Conservation (phyloP, 2,797 vertebrate species). For the Champsocephalus gunnari region DNA sequence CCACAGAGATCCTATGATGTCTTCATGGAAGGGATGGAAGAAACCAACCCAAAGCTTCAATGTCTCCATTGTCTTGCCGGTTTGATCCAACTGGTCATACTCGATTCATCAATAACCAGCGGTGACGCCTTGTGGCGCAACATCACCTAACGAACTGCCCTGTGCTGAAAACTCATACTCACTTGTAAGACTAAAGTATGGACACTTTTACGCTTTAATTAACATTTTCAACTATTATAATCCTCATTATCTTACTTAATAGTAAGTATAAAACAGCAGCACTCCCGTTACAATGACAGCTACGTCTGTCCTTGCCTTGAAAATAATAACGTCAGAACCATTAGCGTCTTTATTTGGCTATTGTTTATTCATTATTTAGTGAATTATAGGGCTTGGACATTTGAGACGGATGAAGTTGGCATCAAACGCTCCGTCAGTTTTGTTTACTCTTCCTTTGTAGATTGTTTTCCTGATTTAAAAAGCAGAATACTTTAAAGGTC, state of each 20-base stretch:
- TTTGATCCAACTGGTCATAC: slow-evolving; percentile 20
- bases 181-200: too few relatives aligned
- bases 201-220: too few relatives aligned
- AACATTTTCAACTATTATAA: too few relatives aligned
- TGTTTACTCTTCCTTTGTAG: too few relatives aligned
- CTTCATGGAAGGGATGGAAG: not conserved
- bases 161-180: not conserved
- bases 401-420: too few relatives aligned
- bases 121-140: not conserved
- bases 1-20: slow-evolving; percentile 57
- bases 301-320: not conserved
- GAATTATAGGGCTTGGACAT: not conserved
- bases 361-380: not conserved
- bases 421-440: too few relatives aligned
- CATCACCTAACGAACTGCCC: not conserved
- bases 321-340: not conserved
- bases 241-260: not conserved
- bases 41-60: slow-evolving; percentile 4
- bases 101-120: slow-evolving; percentile 28
- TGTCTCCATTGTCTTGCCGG: slow-evolving; percentile 10
- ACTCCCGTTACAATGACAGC: not conserved
- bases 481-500: too few relatives aligned
- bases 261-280: not conserved
- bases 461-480: too few relatives aligned
- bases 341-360: not conserved